Conservation (phyloP, 2,888 invertebrate species). For the Ornithoptera alexandrae region DNA sequence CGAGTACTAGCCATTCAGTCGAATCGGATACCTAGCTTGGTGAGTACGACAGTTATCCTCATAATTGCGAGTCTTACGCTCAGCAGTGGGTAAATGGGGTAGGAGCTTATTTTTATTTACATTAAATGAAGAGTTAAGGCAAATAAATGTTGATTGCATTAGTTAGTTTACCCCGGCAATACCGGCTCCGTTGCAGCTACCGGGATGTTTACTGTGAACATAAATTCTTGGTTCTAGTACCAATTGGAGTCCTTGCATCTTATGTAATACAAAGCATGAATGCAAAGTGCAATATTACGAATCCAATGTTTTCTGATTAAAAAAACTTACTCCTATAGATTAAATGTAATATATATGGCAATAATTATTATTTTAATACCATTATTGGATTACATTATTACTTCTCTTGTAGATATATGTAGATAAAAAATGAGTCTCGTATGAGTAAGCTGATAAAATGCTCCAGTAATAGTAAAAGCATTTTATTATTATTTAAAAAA, state of each 20-base stretch:
- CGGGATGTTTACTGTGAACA: slow-evolving; percentile 48
- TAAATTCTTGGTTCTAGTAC: slow-evolving; percentile 46
- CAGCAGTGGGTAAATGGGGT: too few species aligned
- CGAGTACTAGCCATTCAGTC: too few species aligned
- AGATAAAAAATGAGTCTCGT: too few species aligned
- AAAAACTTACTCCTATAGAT: neutral
- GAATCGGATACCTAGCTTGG: too few species aligned
- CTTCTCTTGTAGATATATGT: too few species aligned
- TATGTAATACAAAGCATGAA: slow-evolving; percentile 39
- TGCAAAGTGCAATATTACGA: slow-evolving; percentile 34
- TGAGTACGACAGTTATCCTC: too few species aligned
- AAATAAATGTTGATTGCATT: slow-evolving; percentile 32
- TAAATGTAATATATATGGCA: neutral
- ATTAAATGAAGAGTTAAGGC: neutral
- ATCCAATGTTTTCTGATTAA: slow-evolving; percentile 22
- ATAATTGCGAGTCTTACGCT: too few species aligned
- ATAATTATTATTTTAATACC: neutral
- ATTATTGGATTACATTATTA: too few species aligned
- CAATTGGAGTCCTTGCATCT: slow-evolving; percentile 41
- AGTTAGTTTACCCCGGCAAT: slow-evolving; percentile 37
- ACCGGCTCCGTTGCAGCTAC: slow-evolving; percentile 39
- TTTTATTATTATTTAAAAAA: neutral
- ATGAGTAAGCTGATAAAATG: too few species aligned
- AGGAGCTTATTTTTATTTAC: neutral
- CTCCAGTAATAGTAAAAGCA: neutral